Percentiles rank a stretch among this genome's conserved stretches.
Evolutionary conservation across 1,140 invertebrate species (phyloP).

Genomic region (Zophobas morio): DNA sequence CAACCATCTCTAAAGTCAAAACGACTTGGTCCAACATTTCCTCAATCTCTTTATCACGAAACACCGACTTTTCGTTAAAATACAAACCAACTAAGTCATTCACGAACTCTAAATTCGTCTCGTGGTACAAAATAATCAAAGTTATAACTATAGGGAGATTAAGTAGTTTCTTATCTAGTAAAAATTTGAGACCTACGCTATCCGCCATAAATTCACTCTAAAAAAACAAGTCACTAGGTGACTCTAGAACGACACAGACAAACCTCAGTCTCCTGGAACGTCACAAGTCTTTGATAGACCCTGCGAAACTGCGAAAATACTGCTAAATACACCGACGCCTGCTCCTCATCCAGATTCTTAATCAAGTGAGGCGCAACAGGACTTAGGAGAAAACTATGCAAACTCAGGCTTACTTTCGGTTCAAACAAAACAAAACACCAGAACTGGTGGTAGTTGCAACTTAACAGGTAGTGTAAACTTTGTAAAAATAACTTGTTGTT

Average conservation of each 20-base stretch:
- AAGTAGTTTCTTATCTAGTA: conserved; percentile 59
- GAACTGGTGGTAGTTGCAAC: conserved; percentile 62
- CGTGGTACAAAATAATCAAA: conserved; percentile 59
- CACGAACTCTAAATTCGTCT: conserved; percentile 58
- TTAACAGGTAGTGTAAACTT: conserved; percentile 58
- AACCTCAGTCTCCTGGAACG: conserved; percentile 60
- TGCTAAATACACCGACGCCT: conserved; percentile 54
- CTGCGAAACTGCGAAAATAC: conserved; percentile 56
- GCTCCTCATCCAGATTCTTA: conserved; percentile 58
- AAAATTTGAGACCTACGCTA: conserved; percentile 55
- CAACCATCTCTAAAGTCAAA: conserved; percentile 63
- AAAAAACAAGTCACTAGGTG: conserved; percentile 48
- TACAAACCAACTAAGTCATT: conserved; percentile 57
- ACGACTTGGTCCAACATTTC: conserved; percentile 56
- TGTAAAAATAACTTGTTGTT: conserved; percentile 58
- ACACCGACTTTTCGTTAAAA: conserved; percentile 58
- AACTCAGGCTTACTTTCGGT: conserved; percentile 50
- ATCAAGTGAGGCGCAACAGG: conserved; percentile 55
- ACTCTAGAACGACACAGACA: background rate
- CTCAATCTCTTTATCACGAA: conserved; percentile 60
- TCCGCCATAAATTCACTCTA: conserved; percentile 63
- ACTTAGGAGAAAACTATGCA: conserved; percentile 59
- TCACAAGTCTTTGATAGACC: conserved; percentile 58
- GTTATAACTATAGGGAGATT: conserved; percentile 61
- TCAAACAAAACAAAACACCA: conserved; percentile 63